A percentile compares a stretch with the other conserved stretches of the same genome.
These are phyloP conservation scores for Pomphorhynchus laevis DNA, from an alignment of 1,140 invertebrate genomes.

Conservation along the genomic window DNA sequence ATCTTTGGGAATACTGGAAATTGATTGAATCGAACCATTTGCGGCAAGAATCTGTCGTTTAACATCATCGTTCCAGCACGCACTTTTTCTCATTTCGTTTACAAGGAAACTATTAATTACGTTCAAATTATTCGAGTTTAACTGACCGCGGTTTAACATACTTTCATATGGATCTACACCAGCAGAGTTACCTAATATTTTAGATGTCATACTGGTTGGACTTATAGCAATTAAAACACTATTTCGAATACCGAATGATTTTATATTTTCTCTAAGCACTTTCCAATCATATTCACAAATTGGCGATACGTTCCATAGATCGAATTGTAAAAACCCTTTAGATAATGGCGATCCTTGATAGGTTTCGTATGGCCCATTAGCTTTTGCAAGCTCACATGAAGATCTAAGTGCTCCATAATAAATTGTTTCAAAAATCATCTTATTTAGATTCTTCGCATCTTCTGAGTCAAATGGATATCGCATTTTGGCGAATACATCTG, in stretches of 20 bases:
- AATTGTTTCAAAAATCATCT: conserved; percentile 3
- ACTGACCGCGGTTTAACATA: neutral
- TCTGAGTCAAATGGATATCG: conserved; percentile 1
- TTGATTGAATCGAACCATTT: too few species aligned
- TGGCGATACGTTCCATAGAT: neutral
- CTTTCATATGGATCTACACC: neutral
- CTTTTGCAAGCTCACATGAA: neutral
- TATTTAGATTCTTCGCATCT: neutral
- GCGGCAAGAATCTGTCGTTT: too few species aligned
- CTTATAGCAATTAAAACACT: neutral
- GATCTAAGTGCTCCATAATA: neutral
- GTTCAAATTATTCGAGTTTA: neutral
- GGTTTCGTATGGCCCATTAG: neutral
- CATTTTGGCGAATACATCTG: neutral
- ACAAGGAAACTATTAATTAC: neutral
- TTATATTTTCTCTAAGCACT: neutral
- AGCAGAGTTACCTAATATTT: conserved; percentile 1
- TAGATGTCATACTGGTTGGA: neutral
- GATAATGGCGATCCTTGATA: neutral
- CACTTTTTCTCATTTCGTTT: neutral
- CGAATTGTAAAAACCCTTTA: neutral
- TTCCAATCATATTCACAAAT: neutral
- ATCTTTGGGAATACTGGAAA: too few species aligned
- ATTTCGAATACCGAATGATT: neutral
- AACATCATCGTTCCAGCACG: too few species aligned